Conservation (phyloP, 2,888 invertebrate species). For the Drosophila austrosaltans region DNA sequence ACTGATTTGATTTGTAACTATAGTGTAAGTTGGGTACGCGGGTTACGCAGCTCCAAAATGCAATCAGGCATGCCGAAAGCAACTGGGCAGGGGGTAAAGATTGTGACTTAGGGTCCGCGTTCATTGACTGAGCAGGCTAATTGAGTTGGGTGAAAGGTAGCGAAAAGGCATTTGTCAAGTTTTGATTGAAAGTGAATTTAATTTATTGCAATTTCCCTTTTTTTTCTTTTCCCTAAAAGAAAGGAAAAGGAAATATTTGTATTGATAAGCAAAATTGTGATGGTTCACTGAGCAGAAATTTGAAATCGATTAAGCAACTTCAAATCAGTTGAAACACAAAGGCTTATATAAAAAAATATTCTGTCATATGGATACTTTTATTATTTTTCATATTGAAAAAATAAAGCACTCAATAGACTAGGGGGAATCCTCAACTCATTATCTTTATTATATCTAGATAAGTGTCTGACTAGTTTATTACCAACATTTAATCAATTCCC, state of each 20-base stretch:
- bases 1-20: constrained; percentile 63
- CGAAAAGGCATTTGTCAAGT: constrained; percentile 73
- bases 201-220: constrained; percentile 44
- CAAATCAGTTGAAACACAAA: neutral
- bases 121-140: constrained; percentile 67
- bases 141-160: constrained; percentile 71
- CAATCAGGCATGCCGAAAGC: constrained; percentile 47
- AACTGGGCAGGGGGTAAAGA: neutral
- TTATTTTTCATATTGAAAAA: too few relatives aligned
- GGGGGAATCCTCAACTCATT: neutral
- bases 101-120: constrained; percentile 31
- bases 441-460: neutral
- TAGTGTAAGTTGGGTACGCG: constrained; percentile 56
- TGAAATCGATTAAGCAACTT: neutral
- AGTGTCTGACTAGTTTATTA: neutral
- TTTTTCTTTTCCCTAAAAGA: neutral
- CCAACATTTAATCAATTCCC: neutral
- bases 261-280: constrained; percentile 9
- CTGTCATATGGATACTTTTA: too few relatives aligned
- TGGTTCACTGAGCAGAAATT: constrained; percentile 3
- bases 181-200: constrained; percentile 71
- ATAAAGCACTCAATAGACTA: neutral
- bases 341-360: neutral
- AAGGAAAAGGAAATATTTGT: neutral
- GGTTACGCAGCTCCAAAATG: constrained; percentile 61